Evolutionary conservation across 1,140 invertebrate species (phyloP), one percentile per base, ranked within the genome.

Genomic region (Trinorchestia longiramus): DNA sequence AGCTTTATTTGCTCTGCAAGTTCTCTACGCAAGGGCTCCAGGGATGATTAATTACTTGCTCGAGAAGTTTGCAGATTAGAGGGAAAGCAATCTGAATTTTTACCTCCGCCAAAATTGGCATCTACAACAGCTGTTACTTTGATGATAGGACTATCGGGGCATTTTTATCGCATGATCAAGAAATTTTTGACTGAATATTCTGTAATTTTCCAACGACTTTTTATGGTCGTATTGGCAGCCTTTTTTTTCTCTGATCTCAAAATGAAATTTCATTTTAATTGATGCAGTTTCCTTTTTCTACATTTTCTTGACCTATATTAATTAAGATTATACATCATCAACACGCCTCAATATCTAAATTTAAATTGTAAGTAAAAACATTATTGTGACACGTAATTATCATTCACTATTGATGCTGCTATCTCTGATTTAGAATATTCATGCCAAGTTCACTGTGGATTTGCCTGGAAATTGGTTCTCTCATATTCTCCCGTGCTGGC

Each of bases 61-160:
- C 62, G 62, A 77, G 62, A 77, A 77, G 62, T 77, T 77, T 77
- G 62, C 62, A 77, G 62, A 77, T 77, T 77, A 77, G 62, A 77
- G 62, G 62, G 62, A 77, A 36, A 77, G 62, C 62, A 77, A 77
- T 77, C 62, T 77, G 62, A 77, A 77, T 77, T 77, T 77, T 77
- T 77, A 36, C 36, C 1, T 36, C 62, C 62, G 62, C 62, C 62
- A 11, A 77, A 77, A 77, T 77, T 77, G 62, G 62, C 62, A 77
- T 77, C 62, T 77, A 77, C 62, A 77, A 36, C 62, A 77, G 62
- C 62, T 77, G 62, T 77, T 77, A 77, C 62, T 77, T 77, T 77
- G 62, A 77, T 77, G 62, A 36, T 23, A 77, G 62, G 62, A 77
- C 62, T 36, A 11, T 77, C 62, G 62, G 36, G 62, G 15, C 36